Evolutionary conservation across 2,888 invertebrate genomes (phyloP).

Genomic region (Drosophila emarginata): DNA sequence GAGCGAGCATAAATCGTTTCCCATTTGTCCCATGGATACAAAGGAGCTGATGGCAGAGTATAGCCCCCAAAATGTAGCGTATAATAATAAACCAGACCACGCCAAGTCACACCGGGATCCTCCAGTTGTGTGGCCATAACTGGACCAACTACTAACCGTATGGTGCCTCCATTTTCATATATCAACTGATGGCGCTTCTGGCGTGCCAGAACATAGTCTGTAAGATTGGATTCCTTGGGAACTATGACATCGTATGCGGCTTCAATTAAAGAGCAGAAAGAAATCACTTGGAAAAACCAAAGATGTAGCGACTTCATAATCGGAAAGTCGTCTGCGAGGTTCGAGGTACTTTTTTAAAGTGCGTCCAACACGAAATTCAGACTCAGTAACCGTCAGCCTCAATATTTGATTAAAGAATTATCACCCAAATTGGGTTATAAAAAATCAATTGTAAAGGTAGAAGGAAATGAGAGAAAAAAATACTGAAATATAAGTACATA

Average conservation of each 20-base stretch:
- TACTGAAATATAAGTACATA: not conserved
- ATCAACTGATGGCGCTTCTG: slow-evolving; percentile 60
- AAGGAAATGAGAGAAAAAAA: not conserved
- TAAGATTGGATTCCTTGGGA: slow-evolving; percentile 44
- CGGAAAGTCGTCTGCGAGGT: not conserved
- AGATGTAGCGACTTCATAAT: not conserved
- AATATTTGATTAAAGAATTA: slow-evolving; percentile 5
- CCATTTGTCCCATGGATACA: slow-evolving; percentile 80
- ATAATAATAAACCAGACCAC: slow-evolving; percentile 74
- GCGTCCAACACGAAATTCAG: not conserved
- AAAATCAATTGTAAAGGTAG: not conserved
- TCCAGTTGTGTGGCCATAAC: slow-evolving; percentile 71
- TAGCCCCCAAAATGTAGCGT: slow-evolving; percentile 77
- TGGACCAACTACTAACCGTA: slow-evolving; percentile 68
- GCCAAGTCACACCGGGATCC: slow-evolving; percentile 72
- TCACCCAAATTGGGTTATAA: slow-evolving; percentile 6
- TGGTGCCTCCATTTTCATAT: slow-evolving; percentile 60
- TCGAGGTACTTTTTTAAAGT: not conserved
- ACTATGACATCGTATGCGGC: slow-evolving; percentile 13
- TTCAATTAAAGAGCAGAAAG: not conserved
- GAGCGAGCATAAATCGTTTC: slow-evolving; percentile 72
- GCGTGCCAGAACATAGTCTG: slow-evolving; percentile 60
- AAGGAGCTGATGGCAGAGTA: slow-evolving; percentile 69
- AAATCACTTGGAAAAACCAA: slow-evolving; percentile 3
- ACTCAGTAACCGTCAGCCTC: not conserved